phyloP scores from a whole-genome alignment of 1,140 invertebrate species.

The Procambarus virginalis region DNA sequence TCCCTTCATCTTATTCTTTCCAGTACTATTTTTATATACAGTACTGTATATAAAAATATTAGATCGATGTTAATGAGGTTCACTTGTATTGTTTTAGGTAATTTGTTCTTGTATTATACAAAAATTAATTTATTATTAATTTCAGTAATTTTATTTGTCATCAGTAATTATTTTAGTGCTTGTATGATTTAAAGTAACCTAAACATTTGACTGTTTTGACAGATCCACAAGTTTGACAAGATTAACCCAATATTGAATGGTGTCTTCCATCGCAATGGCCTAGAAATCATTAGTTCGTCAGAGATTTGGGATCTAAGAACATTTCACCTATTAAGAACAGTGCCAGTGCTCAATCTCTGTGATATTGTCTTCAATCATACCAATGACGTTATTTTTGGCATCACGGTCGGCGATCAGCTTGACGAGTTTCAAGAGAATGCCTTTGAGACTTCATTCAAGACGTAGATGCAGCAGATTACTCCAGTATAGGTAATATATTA shows the following conservation, averaged over 20 bases:
- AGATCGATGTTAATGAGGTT: too few relatives aligned
- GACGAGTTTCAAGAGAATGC: constrained; percentile 72
- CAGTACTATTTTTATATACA: too few relatives aligned
- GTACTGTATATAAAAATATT: too few relatives aligned
- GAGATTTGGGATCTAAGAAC: constrained; percentile 95
- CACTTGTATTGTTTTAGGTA: too few relatives aligned
- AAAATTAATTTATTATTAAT: too few relatives aligned
- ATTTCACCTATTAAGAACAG: constrained; percentile 94
- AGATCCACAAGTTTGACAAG: constrained; percentile 98
- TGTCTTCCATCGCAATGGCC: constrained; percentile 97
- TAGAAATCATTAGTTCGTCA: constrained; percentile 85
- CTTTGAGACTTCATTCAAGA: constrained; percentile 92
- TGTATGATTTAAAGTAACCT: too few relatives aligned
- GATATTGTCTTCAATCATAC: constrained; percentile 77
- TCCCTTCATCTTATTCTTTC: too few relatives aligned
- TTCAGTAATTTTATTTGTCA: too few relatives aligned
- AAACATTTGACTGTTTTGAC: constrained; percentile 68
- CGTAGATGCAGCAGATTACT: constrained; percentile 95
- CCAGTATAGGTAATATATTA: constrained; percentile 83
- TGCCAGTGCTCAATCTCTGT: constrained; percentile 92
- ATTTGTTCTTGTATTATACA: too few relatives aligned
- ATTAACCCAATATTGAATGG: constrained; percentile 95
- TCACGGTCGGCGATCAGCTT: constrained; percentile 71
- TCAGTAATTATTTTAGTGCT: too few relatives aligned
- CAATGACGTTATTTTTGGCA: constrained; percentile 78